A percentile compares a stretch with the other conserved stretches of the same genome.
Evolutionary conservation across 2,797 vertebrate species (phyloP).

Genomic region (Xerus rutilus): DNA sequence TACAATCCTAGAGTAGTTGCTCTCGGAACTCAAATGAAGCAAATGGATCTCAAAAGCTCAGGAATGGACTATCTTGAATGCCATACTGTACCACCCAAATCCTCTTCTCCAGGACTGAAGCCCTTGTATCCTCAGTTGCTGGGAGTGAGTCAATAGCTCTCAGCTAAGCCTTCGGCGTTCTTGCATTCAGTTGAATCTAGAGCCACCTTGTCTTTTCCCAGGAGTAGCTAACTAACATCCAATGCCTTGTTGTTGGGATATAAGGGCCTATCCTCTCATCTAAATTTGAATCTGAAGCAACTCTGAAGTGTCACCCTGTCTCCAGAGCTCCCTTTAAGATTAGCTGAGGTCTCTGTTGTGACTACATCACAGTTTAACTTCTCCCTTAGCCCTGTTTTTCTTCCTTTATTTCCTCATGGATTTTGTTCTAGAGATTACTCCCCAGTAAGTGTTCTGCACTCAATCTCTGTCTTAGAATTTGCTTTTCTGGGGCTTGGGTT

Average conservation of each 20-base stretch:
- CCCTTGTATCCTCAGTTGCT: background rate
- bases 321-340: background rate
- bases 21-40: background rate
- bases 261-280: background rate
- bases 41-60: background rate
- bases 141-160: background rate
- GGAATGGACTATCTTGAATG: background rate
- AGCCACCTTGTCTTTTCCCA: background rate
- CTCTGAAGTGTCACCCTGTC: background rate
- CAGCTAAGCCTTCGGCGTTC: background rate
- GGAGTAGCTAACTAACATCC: background rate
- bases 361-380: background rate
- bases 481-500: background rate
- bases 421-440: background rate
- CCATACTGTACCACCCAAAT: background rate
- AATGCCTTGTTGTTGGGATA: background rate
- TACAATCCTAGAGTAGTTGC: background rate
- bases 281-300: background rate
- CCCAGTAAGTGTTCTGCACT: background rate
- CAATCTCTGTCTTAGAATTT: background rate
- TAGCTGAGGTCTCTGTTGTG: background rate
- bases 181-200: background rate
- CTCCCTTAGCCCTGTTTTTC: background rate
- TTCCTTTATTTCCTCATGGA: background rate
- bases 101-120: background rate